Evolutionary conservation across 2,113 vertebrate species (phyloP), one percentile per base, ranked within the genome.

Genomic region (Poeciliopsis prolifica): DNA sequence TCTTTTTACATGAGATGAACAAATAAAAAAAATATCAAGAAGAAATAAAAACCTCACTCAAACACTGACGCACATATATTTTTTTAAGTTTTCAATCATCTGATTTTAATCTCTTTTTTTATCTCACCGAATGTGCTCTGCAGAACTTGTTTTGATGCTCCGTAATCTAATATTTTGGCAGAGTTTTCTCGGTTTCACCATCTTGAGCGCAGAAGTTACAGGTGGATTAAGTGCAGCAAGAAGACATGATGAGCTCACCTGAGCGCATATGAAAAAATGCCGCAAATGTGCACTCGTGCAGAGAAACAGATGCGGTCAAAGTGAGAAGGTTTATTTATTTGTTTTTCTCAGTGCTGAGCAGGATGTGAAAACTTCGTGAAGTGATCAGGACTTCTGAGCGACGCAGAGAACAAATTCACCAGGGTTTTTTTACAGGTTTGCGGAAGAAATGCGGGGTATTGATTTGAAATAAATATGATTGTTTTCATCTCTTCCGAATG

Each of bases 231-330:
- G 60, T 28, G 65, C 51, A 61, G 24, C 3, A n/a, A 68, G 33
- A n/a, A 68, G 33, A 83, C 70, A 87, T 19, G 2, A 58, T 29
- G 72, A 76, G 78, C 84, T 78, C 78, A 75, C 61, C 22, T 42
- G 60, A 70, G 58, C 22, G 42, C 64, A 26, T 19, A 19, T 19
- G 35, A 42, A 8, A n/a, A n/a, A 58, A 35, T 14, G 22, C 0
- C 44, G 31, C 51, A 77, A 37, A 60, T 68, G 6, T 31, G 40
- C 31, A 40, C 30, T 29, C 19, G 33, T 29, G 22, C 10, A 63
- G 29, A 68, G 19, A 22, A 65, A 17, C 29, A 44, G 51, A 58
- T 9, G 2, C 35, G 10, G 62, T 66, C 19, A 24, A 1, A 17
- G 17, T 3, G 26, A 19, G 5, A 19, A 24, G 33, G 2, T 19